These are phyloP conservation scores for Sinosuthora webbiana DNA, from an alignment of 2,113 vertebrate genomes.

Conservation along the genomic window DNA sequence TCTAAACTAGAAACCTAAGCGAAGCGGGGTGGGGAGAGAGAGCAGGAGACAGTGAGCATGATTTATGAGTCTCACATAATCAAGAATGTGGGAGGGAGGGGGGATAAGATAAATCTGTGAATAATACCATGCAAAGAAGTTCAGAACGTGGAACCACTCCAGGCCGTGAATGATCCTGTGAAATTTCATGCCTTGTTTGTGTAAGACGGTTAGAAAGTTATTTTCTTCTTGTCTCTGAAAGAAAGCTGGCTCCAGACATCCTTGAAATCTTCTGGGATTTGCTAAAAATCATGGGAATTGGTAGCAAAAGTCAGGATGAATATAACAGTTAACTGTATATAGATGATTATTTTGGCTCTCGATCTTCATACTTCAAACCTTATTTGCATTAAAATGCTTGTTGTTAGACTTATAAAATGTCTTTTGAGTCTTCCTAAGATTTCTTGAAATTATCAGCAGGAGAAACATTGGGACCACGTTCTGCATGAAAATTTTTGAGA, in stretches of 20 bases:
- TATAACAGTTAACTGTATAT: background rate
- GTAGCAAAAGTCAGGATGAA: background rate
- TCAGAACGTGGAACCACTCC: background rate
- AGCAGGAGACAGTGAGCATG: background rate
- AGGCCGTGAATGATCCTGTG: background rate
- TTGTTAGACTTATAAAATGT: background rate
- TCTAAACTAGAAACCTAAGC: background rate
- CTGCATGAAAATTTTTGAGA: background rate
- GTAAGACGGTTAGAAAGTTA: background rate
- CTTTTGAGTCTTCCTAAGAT: background rate
- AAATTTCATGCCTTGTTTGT: background rate
- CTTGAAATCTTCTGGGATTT: background rate
- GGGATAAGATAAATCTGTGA: background rate
- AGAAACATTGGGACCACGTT: background rate
- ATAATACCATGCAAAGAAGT: background rate
- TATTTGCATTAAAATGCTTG: background rate
- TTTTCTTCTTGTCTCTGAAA: slow-evolving; percentile 8
- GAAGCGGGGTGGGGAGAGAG: background rate
- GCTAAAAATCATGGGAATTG: background rate
- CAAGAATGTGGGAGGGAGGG: background rate
- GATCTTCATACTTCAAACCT: background rate
- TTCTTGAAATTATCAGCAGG: background rate
- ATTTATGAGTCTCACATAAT: background rate
- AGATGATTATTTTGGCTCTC: background rate
- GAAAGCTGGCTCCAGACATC: background rate